Evolutionary conservation across 2,888 invertebrate species (phyloP).

Genomic region (Aromia moschata): DNA sequence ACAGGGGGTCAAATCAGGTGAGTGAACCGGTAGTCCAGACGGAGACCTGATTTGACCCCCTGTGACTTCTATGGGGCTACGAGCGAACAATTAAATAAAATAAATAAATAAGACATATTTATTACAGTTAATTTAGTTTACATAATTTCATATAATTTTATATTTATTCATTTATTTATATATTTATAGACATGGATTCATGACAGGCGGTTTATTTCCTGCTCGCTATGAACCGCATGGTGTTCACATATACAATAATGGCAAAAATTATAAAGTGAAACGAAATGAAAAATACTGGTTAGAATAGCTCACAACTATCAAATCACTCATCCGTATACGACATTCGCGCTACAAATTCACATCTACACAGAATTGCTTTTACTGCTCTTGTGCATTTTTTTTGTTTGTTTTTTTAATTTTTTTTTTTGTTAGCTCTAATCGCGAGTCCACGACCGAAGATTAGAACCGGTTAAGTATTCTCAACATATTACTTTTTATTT

Average conservation of each 20-base stretch:
- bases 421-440: no score
- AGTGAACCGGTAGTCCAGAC: no score
- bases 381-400: slow-evolving; percentile 51
- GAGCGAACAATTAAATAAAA: slow-evolving; percentile 24
- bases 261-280: slow-evolving; percentile 57
- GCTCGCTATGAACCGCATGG: slow-evolving; percentile 45
- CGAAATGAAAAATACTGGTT: slow-evolving; percentile 58
- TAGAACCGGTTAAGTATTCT: slow-evolving; percentile 31
- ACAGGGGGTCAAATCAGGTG: no score
- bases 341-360: slow-evolving; percentile 43
- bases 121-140: slow-evolving; percentile 60
- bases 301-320: slow-evolving; percentile 59
- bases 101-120: slow-evolving; percentile 60
- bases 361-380: slow-evolving; percentile 60
- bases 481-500: slow-evolving; percentile 31
- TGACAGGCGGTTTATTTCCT: slow-evolving; percentile 55
- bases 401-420: no score
- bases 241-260: slow-evolving; percentile 60
- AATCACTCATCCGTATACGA: slow-evolving; percentile 52
- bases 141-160: slow-evolving; percentile 59
- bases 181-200: slow-evolving; percentile 62
- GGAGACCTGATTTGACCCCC: no score
- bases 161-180: slow-evolving; percentile 60
- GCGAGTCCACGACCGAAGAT: slow-evolving; percentile 13
- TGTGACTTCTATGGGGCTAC: no score